phyloP scores from a whole-genome alignment of 2,113 vertebrate genomes.

The Jacana jacana region DNA sequence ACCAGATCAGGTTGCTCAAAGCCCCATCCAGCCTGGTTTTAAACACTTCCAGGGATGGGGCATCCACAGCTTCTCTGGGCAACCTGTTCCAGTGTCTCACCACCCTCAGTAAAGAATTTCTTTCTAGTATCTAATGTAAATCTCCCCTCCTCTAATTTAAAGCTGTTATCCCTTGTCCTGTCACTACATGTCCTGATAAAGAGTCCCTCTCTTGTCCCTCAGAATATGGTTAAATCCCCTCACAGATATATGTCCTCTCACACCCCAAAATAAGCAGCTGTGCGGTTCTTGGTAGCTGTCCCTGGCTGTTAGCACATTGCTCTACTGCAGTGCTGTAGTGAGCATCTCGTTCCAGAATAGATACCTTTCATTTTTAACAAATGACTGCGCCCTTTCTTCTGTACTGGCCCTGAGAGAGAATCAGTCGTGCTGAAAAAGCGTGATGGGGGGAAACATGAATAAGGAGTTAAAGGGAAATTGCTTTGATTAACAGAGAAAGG shows the following conservation, averaged over 20 bases:
- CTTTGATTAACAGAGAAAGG: slow-evolving; percentile 9
- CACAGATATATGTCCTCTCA: neutral
- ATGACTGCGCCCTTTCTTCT: neutral
- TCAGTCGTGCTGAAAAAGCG: neutral
- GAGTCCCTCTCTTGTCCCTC: no score
- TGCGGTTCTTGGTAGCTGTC: neutral
- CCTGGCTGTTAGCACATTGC: neutral
- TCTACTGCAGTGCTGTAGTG: neutral
- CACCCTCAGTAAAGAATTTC: no score
- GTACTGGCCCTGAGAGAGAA: neutral
- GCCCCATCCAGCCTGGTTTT: no score
- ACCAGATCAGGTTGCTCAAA: no score
- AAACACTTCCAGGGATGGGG: no score
- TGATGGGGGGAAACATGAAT: neutral
- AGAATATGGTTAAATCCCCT: neutral
- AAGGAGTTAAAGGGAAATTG: neutral
- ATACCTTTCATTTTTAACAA: neutral
- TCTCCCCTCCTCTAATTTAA: no score
- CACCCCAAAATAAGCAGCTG: neutral
- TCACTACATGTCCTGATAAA: no score
- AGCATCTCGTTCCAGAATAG: neutral
- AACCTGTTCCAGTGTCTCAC: no score
- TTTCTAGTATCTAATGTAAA: no score
- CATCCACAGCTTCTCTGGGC: no score
- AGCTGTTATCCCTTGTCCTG: no score